Conservation (phyloP, 2,113 vertebrate species). For the Ornithorhynchus anatinus region DNA sequence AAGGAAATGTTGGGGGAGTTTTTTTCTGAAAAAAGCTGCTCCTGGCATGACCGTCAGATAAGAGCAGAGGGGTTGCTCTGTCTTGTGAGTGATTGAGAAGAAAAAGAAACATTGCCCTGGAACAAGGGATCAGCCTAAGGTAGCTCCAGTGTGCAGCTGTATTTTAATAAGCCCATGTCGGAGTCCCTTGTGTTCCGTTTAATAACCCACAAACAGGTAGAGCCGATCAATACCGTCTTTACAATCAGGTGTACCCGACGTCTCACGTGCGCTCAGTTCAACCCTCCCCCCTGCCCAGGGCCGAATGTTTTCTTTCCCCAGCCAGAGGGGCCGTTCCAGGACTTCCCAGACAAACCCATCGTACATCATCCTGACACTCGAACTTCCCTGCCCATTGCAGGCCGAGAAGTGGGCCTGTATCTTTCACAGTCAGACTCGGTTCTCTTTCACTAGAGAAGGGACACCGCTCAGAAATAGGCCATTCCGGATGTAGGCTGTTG, state of each 20-base stretch:
- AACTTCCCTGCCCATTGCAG: not conserved
- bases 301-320: not conserved
- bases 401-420: not conserved
- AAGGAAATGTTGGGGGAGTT: not conserved
- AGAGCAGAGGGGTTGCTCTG: not conserved
- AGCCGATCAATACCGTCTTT: constrained; percentile 21
- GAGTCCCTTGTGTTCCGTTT: constrained; percentile 15
- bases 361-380: not conserved
- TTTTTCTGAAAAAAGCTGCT: not conserved
- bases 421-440: constrained; percentile 7
- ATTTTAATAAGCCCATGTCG: constrained; percentile 7
- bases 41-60: not conserved
- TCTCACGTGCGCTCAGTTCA: not conserved
- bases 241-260: not conserved
- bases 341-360: not conserved
- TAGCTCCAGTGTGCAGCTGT: not conserved
- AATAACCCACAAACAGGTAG: constrained; percentile 13
- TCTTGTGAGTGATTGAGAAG: not conserved
- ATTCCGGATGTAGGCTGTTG: not conserved
- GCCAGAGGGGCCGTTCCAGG: not conserved
- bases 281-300: not conserved
- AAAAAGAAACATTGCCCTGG: not conserved
- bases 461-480: not conserved
- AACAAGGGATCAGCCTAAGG: not conserved
- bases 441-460: not conserved